phyloP scores from a whole-genome alignment of 2,888 invertebrate genomes.

The Tetragonula carbonaria region DNA sequence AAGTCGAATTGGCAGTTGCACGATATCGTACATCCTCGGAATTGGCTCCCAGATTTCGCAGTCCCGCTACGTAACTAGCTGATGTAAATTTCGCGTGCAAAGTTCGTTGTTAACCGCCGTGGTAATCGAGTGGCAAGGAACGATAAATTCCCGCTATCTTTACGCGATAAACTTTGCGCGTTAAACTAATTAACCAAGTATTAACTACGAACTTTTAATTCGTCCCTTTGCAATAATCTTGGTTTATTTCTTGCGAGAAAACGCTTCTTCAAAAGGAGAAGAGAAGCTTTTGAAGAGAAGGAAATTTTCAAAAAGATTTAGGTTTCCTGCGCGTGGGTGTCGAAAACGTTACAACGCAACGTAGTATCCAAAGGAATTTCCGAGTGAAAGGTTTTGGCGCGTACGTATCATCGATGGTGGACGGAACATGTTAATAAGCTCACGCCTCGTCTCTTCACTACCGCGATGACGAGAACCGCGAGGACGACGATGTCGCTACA shows the following conservation, averaged over 20 bases:
- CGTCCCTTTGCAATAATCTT: neutral
- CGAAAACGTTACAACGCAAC: no score
- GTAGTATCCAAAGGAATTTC: neutral
- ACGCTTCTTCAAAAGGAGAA: no score
- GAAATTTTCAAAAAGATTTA: no score
- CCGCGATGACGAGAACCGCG: constrained; percentile 12
- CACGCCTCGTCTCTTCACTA: constrained; percentile 31
- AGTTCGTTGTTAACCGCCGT: neutral
- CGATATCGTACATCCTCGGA: constrained; percentile 28
- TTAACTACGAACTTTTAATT: neutral
- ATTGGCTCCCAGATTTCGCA: constrained; percentile 26
- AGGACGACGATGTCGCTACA: constrained; percentile 58
- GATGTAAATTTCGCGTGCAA: neutral
- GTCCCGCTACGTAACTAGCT: neutral
- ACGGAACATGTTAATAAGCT: constrained; percentile 61
- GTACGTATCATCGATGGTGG: neutral
- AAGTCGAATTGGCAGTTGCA: constrained; percentile 49
- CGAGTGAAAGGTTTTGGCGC: neutral
- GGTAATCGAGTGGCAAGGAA: constrained; percentile 44
- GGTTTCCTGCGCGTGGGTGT: no score
- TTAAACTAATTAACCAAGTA: neutral
- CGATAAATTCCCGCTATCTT: constrained; percentile 53
- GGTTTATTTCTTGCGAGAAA: neutral
- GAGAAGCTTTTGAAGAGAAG: no score
- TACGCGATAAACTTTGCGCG: neutral